Evolutionary conservation across 2,888 invertebrate genomes (phyloP).

Genomic region (Cyclophora albipunctata): DNA sequence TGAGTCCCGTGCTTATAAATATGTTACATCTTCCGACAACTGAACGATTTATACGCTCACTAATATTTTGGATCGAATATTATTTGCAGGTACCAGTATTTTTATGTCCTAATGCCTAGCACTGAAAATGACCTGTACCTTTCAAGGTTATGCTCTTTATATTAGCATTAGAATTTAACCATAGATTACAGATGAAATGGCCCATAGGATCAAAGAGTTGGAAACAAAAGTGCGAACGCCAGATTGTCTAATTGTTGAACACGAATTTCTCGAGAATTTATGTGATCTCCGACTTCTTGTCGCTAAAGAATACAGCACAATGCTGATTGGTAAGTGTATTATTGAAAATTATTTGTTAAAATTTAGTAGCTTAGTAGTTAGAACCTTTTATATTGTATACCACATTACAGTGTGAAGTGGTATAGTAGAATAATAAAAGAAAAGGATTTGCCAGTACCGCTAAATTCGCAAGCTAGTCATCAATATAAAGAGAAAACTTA

Average conservation of each 20-base stretch:
- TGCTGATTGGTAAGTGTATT: slow-evolving; percentile 65
- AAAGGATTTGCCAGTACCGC: neutral
- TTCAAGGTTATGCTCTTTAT: neutral
- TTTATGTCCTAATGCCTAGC: neutral
- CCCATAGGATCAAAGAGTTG: slow-evolving; percentile 64
- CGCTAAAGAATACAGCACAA: slow-evolving; percentile 76
- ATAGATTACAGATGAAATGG: slow-evolving; percentile 74
- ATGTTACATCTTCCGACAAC: slow-evolving; percentile 75
- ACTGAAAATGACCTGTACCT: too few relatives aligned
- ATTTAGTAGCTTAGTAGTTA: neutral
- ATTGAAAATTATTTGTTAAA: neutral
- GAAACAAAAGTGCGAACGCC: slow-evolving; percentile 72
- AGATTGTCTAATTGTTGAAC: slow-evolving; percentile 60
- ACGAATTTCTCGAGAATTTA: slow-evolving; percentile 69
- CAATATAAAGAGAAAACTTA: neutral
- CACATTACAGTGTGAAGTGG: too few relatives aligned
- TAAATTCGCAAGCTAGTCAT: neutral
- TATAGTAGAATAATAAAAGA: neutral
- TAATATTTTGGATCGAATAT: slow-evolving; percentile 78
- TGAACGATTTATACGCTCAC: slow-evolving; percentile 78
- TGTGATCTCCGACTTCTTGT: slow-evolving; percentile 75
- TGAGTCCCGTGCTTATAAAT: slow-evolving; percentile 76
- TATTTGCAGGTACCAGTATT: slow-evolving; percentile 71
- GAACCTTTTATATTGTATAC: neutral
- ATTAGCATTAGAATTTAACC: too few relatives aligned